These are phyloP conservation scores for Vespertilio murinus DNA, from an alignment of 2,797 vertebrate genomes.

Conservation along the genomic window DNA sequence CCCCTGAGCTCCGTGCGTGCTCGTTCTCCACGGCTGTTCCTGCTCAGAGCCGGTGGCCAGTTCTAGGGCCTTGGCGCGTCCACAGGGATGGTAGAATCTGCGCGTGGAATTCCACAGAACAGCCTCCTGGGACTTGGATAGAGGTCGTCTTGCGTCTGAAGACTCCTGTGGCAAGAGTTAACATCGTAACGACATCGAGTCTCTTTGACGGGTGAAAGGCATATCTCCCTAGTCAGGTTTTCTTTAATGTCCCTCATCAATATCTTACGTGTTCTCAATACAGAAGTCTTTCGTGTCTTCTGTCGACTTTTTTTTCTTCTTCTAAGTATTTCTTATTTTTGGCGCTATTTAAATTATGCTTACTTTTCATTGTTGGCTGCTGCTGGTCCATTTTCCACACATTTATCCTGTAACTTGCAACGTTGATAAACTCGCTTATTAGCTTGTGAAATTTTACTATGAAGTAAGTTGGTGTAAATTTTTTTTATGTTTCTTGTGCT, in stretches of 20 bases:
- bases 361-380: not conserved
- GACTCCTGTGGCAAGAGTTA: not conserved
- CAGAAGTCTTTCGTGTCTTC: not conserved
- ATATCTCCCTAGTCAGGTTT: not conserved
- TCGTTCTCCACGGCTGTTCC: too few species aligned
- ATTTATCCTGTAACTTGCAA: not conserved
- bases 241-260: not conserved
- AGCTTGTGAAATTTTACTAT: not conserved
- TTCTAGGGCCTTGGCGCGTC: not conserved
- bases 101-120: not conserved
- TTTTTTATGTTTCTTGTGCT: not conserved
- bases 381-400: not conserved
- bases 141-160: not conserved
- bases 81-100: not conserved
- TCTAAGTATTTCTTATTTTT: not conserved
- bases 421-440: not conserved
- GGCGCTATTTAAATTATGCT: not conserved
- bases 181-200: not conserved
- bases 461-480: not conserved
- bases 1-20: not conserved
- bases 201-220: not conserved
- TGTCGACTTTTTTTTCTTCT: not conserved
- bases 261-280: not conserved
- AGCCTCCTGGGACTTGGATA: not conserved
- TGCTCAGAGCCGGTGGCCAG: not conserved